These are phyloP conservation scores for Hydroisotoma schaefferi DNA, from an alignment of 2,888 invertebrate species.

Conservation along the genomic window DNA sequence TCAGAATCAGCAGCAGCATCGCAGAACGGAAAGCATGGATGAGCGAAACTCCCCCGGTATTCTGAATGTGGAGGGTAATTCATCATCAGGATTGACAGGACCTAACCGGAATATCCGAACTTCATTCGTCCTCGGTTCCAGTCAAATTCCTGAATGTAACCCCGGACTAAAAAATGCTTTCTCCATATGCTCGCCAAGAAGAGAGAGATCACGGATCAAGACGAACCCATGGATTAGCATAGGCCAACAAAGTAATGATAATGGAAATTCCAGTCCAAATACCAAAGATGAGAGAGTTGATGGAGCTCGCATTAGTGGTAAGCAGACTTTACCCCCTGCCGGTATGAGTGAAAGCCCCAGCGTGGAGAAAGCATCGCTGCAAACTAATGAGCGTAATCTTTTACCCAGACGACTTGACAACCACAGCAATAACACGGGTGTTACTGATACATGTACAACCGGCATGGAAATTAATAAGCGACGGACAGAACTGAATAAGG, in stretches of 20 bases:
- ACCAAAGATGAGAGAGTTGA: not conserved
- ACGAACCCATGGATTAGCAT: constrained; percentile 48
- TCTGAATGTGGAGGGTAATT: constrained; percentile 18
- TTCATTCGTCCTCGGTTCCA: constrained; percentile 35
- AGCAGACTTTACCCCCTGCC: not conserved
- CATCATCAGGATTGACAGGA: constrained; percentile 33
- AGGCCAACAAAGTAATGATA: constrained; percentile 11
- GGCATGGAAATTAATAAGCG: constrained; percentile 34
- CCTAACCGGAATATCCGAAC: constrained; percentile 40
- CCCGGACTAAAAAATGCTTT: constrained; percentile 34
- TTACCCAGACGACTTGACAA: too few relatives aligned
- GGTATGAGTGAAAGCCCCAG: not conserved
- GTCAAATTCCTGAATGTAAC: constrained; percentile 32
- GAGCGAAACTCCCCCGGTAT: constrained; percentile 16
- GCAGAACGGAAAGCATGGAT: constrained; percentile 41
- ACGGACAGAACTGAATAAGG: constrained; percentile 1
- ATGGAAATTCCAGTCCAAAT: constrained; percentile 34
- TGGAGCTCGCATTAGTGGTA: not conserved
- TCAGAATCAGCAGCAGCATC: constrained; percentile 17
- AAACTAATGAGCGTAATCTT: too few relatives aligned
- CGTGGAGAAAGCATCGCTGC: constrained; percentile 4
- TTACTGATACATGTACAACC: constrained; percentile 12
- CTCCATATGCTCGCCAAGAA: constrained; percentile 45
- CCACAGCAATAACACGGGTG: constrained; percentile 11
- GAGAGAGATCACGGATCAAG: constrained; percentile 45